phyloP scores from a whole-genome alignment of 2,113 vertebrate genomes.

The Anoplopoma fimbria region DNA sequence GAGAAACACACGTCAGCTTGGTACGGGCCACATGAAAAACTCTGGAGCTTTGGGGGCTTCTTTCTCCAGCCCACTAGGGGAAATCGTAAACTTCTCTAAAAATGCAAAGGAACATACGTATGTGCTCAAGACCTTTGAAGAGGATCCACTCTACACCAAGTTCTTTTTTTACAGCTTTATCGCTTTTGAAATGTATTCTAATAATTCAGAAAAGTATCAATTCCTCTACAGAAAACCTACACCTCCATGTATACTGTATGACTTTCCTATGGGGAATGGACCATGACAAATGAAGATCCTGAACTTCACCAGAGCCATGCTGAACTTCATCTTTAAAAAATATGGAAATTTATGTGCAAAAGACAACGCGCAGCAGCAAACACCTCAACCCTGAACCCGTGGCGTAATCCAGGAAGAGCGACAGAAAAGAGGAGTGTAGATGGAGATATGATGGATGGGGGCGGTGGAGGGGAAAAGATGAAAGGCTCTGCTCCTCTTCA shows the following conservation, averaged over 20 bases:
- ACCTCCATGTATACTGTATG: not conserved
- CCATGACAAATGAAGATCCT: constrained; percentile 8
- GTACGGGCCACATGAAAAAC: constrained; percentile 47
- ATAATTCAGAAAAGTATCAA: not conserved
- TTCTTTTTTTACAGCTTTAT: not conserved
- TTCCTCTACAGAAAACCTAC: not conserved
- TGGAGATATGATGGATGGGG: constrained; percentile 4
- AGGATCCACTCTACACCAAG: not conserved
- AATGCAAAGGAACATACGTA: constrained; percentile 32
- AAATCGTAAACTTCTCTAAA: constrained; percentile 47
- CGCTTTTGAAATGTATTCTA: not conserved
- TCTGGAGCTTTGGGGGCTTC: constrained; percentile 6
- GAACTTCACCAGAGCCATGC: not conserved
- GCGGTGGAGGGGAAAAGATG: constrained; percentile 26
- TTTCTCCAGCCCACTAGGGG: constrained; percentile 44
- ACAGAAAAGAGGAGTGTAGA: constrained; percentile 8
- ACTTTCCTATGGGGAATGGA: not conserved
- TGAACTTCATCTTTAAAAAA: constrained; percentile 10
- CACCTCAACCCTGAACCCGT: not conserved
- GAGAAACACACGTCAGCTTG: constrained; percentile 14
- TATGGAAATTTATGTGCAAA: not conserved
- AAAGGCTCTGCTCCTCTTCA: constrained; percentile 52
- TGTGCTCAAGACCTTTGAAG: not conserved
- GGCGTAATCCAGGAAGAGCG: constrained; percentile 22
- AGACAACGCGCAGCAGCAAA: not conserved